Percentiles rank a stretch among this genome's conserved stretches.
Evolutionary conservation across 2,113 vertebrate genomes (phyloP).

Genomic region (Oriolus oriolus): DNA sequence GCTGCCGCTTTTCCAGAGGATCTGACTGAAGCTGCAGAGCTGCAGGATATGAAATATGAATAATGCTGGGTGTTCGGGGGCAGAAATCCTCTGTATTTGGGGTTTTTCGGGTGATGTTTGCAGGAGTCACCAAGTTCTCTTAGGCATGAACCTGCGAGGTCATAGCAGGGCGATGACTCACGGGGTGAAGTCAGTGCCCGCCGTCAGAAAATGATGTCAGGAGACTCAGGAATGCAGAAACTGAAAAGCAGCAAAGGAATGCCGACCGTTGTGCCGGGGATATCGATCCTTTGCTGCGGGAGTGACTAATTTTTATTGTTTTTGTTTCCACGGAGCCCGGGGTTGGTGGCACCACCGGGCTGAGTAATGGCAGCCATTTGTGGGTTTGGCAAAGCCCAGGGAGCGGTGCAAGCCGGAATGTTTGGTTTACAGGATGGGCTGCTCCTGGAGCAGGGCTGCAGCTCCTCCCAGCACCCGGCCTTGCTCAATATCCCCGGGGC

Average conservation of each 20-base stretch:
- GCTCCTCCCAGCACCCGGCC: neutral
- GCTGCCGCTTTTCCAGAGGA: neutral
- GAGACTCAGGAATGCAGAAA: conserved; percentile 12
- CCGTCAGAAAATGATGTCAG: neutral
- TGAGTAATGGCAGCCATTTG: neutral
- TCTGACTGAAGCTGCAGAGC: neutral
- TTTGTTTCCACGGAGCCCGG: neutral
- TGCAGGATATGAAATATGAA: accelerated
- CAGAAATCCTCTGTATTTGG: neutral
- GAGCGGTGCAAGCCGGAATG: neutral
- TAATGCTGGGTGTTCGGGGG: neutral
- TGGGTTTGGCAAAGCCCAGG: neutral
- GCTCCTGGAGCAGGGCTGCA: neutral
- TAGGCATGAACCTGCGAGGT: neutral
- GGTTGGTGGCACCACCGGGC: neutral
- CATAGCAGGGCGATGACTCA: neutral
- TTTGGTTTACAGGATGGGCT: conserved; percentile 13
- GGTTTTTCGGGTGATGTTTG: neutral
- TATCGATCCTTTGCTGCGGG: neutral
- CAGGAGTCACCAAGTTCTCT: neutral
- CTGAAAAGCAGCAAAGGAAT: conserved; percentile 13
- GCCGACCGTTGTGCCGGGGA: neutral
- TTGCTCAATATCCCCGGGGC: neutral
- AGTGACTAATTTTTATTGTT: neutral
- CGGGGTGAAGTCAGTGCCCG: neutral